Base-by-base conservation (phyloP, 1,140 invertebrate genomes). In the Aricia agestis region DNA sequence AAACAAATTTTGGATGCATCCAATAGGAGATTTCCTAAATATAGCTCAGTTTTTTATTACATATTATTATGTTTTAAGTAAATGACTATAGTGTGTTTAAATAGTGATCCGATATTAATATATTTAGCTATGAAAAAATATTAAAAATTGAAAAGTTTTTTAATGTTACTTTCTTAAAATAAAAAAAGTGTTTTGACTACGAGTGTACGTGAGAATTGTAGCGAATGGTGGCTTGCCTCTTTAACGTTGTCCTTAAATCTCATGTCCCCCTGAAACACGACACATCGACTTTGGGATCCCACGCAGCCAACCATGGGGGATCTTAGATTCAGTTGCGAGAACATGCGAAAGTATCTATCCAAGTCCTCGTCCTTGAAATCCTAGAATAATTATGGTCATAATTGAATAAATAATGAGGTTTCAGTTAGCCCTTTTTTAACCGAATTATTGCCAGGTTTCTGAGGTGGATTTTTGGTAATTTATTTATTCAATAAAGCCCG, bases 221-320 rank as follows among this genome's bases (percentile, higher is more conserved):
- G n/a, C 19, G 31, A 70, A 63, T 36, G 31, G 3, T 18, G 58
- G 3, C 87, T 90, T 90, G 84, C 87, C 86, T 90, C 88, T 77
- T 89, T 90, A 11, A 77, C 69, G 71, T 79, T 75, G 73, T 90
- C 89, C 66, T 80, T 85, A 69, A 82, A 89, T 9, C 87, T 82
- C 6, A 91, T 67, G 17, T 91, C 84, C 6, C 97, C 97, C 85
- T 98, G 96, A 71, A 96, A 93, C 25, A 99, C 92, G n/a, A 99
- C 91, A 72, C 95, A 94, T 13, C 98, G 93, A 70, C 94, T 94
- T 61, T 96, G 93, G 69, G 94, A 93, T 7, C 93, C 93, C 18
- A 94, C 92, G 84, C 97, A 98, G 72, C 96, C 95, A 1, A 96
- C 94, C 95, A 99, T 98, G 13, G 97, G 96, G 19, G 94, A 93